Percentiles rank a stretch among this genome's conserved stretches.
These are phyloP conservation scores for Xenopus petersii DNA, from an alignment of 2,797 vertebrate genomes.

Conservation along the genomic window DNA sequence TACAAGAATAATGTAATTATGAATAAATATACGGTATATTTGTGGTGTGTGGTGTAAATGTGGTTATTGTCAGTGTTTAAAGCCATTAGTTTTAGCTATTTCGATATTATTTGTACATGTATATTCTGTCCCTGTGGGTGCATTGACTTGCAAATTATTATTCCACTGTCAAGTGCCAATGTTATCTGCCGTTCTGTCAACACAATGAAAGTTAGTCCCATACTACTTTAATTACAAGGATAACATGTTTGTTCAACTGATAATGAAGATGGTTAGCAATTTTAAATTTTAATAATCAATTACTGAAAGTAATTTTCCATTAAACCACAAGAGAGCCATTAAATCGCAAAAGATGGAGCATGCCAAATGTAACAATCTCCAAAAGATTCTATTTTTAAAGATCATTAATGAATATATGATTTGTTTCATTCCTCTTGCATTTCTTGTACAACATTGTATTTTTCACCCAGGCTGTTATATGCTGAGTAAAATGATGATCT, in stretches of 20 bases:
- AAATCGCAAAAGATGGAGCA: conserved; percentile 95
- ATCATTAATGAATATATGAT: conserved; percentile 83
- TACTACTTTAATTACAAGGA: conserved; percentile 96
- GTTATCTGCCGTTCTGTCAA: conserved; percentile 73
- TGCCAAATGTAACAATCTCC: conserved; percentile 76
- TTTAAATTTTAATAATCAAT: conserved; percentile 99
- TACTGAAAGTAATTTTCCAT: conserved; percentile 94
- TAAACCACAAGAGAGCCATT: conserved; percentile 97
- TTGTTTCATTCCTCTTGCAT: conserved; percentile 81
- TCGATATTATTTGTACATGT: conserved; percentile 63
- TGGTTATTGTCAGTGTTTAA: too few species aligned
- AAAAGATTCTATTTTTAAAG: conserved; percentile 88
- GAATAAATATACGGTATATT: too few species aligned
- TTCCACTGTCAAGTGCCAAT: conserved; percentile 68
- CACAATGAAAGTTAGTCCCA: conserved; percentile 80
- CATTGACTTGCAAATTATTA: conserved; percentile 73
- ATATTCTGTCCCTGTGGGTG: conserved; percentile 59
- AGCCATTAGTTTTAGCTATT: conserved; percentile 1
- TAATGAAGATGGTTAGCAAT: conserved; percentile 96
- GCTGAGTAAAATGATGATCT: conserved; percentile 76
- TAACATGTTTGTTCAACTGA: conserved; percentile 93
- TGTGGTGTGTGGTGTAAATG: too few species aligned
- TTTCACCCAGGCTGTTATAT: conserved; percentile 83
- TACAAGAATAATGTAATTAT: too few species aligned
- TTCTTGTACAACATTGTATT: conserved; percentile 67